Evolutionary conservation across 2,888 invertebrate species (phyloP).

Genomic region (Slavum lentiscoides): DNA sequence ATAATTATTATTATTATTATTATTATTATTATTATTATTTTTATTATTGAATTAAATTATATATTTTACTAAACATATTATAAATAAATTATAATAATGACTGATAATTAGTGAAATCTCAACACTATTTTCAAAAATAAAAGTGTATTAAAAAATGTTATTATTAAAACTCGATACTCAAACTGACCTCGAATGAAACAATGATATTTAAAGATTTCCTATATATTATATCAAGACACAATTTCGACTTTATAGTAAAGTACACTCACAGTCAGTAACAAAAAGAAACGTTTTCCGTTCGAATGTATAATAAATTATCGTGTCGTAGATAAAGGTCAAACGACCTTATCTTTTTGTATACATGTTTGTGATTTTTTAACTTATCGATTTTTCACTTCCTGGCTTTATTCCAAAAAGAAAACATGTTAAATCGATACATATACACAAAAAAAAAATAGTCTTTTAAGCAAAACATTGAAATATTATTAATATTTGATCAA

Average conservation of each 20-base stretch:
- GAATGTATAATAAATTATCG: constrained; percentile 15
- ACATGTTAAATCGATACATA: background rate
- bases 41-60: no score
- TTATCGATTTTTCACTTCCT: constrained; percentile 21
- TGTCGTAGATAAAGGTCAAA: background rate
- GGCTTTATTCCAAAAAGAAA: constrained; percentile 21
- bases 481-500: constrained; percentile 8
- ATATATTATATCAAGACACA: background rate
- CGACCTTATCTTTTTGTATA: constrained; percentile 3
- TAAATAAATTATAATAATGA: no score
- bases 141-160: no score
- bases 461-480: background rate
- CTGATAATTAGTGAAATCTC: no score
- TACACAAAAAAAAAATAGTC: background rate
- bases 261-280: background rate
- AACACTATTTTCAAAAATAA: no score
- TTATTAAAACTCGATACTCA: no score
- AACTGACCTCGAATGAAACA: no score
- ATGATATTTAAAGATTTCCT: no score
- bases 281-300: constrained; percentile 3
- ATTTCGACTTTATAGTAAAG: background rate
- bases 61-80: no score
- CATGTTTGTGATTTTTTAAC: constrained; percentile 5
- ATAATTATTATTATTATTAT: no score
- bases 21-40: no score